Evolutionary conservation across 2,797 vertebrate genomes (phyloP).

Genomic region (Huso huso): DNA sequence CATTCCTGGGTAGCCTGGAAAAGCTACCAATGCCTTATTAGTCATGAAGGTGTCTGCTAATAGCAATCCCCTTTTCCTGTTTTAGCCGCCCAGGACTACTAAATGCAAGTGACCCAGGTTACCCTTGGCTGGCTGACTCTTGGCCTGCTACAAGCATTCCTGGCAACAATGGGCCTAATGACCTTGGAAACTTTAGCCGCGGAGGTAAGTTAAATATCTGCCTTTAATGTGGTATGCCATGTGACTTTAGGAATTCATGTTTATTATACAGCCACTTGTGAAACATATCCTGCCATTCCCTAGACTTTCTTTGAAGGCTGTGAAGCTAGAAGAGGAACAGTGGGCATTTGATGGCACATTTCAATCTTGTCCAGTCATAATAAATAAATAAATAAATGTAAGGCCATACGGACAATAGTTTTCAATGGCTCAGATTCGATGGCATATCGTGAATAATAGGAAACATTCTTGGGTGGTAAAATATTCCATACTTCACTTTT

Average conservation of each 20-base stretch:
- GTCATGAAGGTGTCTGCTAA: constrained; percentile 13
- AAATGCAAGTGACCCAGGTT: constrained; percentile 83
- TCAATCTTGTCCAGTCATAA: no score
- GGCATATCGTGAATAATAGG: constrained; percentile 49
- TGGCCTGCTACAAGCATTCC: constrained; percentile 95
- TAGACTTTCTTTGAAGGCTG: no score
- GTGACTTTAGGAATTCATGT: no score
- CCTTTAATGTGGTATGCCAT: no score
- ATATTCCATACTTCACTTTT: constrained; percentile 53
- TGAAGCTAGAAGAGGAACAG: no score
- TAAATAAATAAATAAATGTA: no score
- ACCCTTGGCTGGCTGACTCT: constrained; percentile 96
- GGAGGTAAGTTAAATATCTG: constrained; percentile 67
- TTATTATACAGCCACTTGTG: no score
- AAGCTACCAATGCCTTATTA: neutral
- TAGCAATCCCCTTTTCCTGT: constrained; percentile 19
- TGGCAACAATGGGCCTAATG: constrained; percentile 81
- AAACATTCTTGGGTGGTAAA: constrained; percentile 53
- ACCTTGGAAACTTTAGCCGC: constrained; percentile 86
- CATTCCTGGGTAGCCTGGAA: neutral
- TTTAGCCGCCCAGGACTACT: constrained; percentile 85
- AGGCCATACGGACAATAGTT: neutral
- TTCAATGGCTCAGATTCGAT: constrained; percentile 25
- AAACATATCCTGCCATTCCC: no score
- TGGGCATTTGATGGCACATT: no score